Evolutionary conservation across 2,113 vertebrate genomes (phyloP), one percentile per base, ranked within the genome.

Genomic region (Mandrillus leucophaeus): DNA sequence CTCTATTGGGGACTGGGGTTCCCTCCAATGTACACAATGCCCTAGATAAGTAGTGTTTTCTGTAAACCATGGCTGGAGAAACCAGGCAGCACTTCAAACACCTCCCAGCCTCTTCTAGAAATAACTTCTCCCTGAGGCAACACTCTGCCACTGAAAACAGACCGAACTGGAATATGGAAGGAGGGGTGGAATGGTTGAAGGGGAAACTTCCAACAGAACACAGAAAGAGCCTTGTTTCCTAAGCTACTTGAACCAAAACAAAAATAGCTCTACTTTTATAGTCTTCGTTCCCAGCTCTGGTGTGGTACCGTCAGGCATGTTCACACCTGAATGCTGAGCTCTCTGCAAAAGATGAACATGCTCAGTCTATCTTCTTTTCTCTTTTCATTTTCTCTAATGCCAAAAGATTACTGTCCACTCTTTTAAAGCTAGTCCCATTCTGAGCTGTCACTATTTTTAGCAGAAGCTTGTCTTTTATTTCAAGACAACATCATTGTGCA

Each of bases 181-280:
- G 50, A n/a, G 52, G 35, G 40, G 40, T 8, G 30, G 45, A 32
- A 18, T 27, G 5, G 38, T 1, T 81, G 82, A 59, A 86, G 52
- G 81, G 75, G 17, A 82, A 72, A 70, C 64, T 83, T 86, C 87
- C 22, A 90, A 70, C n/a, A n/a, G 35, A 94, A 95, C 70, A 93
- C 85, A 97, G 96, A 97, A 45, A 95, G 27, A 88, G 72, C 88
- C 93, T 96, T 95, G 96, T 75, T 75, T 95, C 96, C 82, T 48
- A 79, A 83, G 79, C 73, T 82, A 55, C 82, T 91, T 45, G 52
- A 64, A 89, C 59, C 43, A 55, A 94, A 91, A 85, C 76, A 95
- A 82, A 88, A 95, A 95, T 4, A 68, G 72, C 55, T 92, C 59
- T 25, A 2, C 50, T 75, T 61, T 91, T 30, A 59, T 0, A n/a